phyloP scores from a whole-genome alignment of 2,113 vertebrate genomes.

The Amphiprion percula region DNA sequence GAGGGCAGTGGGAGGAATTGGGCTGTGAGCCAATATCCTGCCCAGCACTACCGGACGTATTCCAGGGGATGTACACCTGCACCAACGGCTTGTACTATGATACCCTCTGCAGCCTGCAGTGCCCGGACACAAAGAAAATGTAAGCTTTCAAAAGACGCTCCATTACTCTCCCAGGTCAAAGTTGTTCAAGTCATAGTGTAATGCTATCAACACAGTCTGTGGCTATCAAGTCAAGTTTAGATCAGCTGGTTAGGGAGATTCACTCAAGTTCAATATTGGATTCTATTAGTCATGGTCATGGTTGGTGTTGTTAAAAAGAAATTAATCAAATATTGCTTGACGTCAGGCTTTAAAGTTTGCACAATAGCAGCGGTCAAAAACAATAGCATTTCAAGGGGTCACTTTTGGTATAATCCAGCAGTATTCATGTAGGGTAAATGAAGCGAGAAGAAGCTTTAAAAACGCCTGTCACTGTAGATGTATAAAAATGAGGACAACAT shows the following conservation, averaged over 20 bases:
- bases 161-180: too few species aligned
- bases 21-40: constrained; percentile 90
- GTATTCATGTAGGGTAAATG: not conserved
- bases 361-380: too few species aligned
- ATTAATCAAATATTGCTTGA: too few species aligned
- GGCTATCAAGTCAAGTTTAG: not conserved
- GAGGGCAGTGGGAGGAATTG: constrained; percentile 89
- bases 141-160: constrained; percentile 62
- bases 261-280: too few species aligned
- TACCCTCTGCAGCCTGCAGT: constrained; percentile 89
- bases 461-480: not conserved
- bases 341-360: not conserved
- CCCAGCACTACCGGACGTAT: constrained; percentile 86
- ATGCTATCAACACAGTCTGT: not conserved
- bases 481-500: not conserved
- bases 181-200: not conserved
- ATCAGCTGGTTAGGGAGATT: not conserved
- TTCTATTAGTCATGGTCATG: too few species aligned
- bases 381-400: too few species aligned
- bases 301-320: too few species aligned
- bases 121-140: constrained; percentile 84
- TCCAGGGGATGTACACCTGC: constrained; percentile 95
- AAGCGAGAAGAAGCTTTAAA: not conserved
- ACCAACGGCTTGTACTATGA: constrained; percentile 88
- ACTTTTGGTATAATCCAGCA: too few species aligned